Evolutionary conservation across 2,797 vertebrate genomes (phyloP), one percentile per base, ranked within the genome.

Genomic region (Melopsittacus undulatus): DNA sequence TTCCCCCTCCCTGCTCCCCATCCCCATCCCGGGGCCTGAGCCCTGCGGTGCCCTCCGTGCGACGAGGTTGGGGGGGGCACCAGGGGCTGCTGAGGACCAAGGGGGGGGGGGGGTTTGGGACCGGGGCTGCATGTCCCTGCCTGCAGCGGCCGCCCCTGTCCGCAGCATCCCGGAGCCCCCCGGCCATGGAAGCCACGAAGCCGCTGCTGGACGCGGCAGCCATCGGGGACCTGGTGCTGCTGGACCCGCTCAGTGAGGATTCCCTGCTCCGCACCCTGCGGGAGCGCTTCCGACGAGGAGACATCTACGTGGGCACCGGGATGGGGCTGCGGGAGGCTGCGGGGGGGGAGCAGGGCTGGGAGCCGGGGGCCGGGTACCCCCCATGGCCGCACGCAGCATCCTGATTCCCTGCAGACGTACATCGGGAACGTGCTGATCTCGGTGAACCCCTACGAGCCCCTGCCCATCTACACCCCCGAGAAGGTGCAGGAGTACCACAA

Each of bases 341-440:
- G 36, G 45, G 45, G 22, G 22, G 54, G 32, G 32, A 9, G 32
- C 32, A 9, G 13, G 9, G 32, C 54, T 19, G 30, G 5, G 30
- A 20, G 20, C 32, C 8, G 52, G 54, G 54, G 54, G n/a, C 32
- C 23, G 20, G 32, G 13, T 22, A 36, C 36, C 32, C 21, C 21
- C 54, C 5, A 20, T 20, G 57, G 56, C 56, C n/a, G n/a, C n/a
- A 10, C 13, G n/a, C n/a, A 57, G 56, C n/a, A 57, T 34, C 48
- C 70, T 1, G 11, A 43, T 72, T 21, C 4, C 70, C 68, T 1
- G 0, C 88, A 98, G 98, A 98, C 98, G 0, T 98, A 98, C 89
- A 98, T 98, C 2, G 98, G 98, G 62, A 98, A 94, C 0, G 98
- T 98, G 95, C 94, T 98, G 95, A 96, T 98, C 89, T 98, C 98